Evolutionary conservation across 2,888 invertebrate species (phyloP).

Genomic region (Crematogaster levior): DNA sequence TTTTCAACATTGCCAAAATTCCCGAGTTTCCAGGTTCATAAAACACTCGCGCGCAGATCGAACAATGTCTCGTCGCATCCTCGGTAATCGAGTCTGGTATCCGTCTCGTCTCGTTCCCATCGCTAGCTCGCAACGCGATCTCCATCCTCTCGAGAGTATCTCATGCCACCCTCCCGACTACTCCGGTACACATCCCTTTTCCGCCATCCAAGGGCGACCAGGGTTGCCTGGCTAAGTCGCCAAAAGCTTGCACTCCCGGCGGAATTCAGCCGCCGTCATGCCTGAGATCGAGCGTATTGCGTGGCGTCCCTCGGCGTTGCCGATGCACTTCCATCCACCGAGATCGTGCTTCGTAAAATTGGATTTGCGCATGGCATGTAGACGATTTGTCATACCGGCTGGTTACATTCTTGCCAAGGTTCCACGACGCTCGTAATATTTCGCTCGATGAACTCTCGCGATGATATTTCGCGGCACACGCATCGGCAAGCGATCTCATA

Average conservation of each 20-base stretch:
- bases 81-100: not conserved
- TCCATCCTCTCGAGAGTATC: slow-evolving; percentile 54
- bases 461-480: slow-evolving; percentile 49
- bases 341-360: slow-evolving; percentile 75
- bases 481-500: slow-evolving; percentile 46
- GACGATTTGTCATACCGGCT: slow-evolving; percentile 63
- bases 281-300: slow-evolving; percentile 69
- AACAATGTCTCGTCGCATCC: slow-evolving; percentile 41
- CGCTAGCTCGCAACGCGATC: slow-evolving; percentile 43
- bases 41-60: slow-evolving; percentile 12
- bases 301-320: slow-evolving; percentile 69
- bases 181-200: slow-evolving; percentile 47
- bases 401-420: slow-evolving; percentile 52
- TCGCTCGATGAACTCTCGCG: slow-evolving; percentile 47
- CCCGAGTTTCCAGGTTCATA: slow-evolving; percentile 12
- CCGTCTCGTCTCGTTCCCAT: slow-evolving; percentile 37
- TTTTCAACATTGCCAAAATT: slow-evolving; percentile 30
- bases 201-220: slow-evolving; percentile 64
- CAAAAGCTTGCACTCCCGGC: slow-evolving; percentile 72
- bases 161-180: slow-evolving; percentile 48
- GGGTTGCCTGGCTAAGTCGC: slow-evolving; percentile 72
- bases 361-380: slow-evolving; percentile 69
- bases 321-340: slow-evolving; percentile 72
- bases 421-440: slow-evolving; percentile 45
- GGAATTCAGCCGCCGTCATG: slow-evolving; percentile 74